Conservation (phyloP, 2,888 invertebrate species). For the Catocala nupta region DNA sequence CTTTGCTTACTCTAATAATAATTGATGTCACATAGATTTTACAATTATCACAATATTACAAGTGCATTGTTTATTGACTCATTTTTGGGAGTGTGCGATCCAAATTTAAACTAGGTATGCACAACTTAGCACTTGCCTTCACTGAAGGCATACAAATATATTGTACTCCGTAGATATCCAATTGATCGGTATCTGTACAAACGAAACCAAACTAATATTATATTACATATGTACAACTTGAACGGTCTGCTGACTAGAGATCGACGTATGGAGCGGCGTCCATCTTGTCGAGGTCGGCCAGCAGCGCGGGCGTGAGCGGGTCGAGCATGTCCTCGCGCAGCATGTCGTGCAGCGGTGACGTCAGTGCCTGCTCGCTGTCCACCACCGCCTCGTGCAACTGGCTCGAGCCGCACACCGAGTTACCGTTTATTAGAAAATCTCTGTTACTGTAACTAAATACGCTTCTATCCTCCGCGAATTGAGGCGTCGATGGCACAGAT, state of each 20-base stretch:
- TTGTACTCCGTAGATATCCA: slow-evolving; percentile 81
- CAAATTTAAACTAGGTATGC: slow-evolving; percentile 64
- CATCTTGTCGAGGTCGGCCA: slow-evolving; percentile 83
- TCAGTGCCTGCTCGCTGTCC: slow-evolving; percentile 66
- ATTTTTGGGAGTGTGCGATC: slow-evolving; percentile 77
- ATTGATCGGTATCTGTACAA: slow-evolving; percentile 75
- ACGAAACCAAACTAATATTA: slow-evolving; percentile 66
- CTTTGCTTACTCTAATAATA: slow-evolving; percentile 60
- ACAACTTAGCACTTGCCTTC: slow-evolving; percentile 74
- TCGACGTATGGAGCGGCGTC: slow-evolving; percentile 80
- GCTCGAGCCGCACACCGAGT: slow-evolving; percentile 77
- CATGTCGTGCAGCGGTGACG: slow-evolving; percentile 79
- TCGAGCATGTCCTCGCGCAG: slow-evolving; percentile 77
- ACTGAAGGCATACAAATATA: slow-evolving; percentile 82
- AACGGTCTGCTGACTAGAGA: slow-evolving; percentile 75
- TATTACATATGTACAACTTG: slow-evolving; percentile 66
- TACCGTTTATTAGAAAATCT: slow-evolving; percentile 89
- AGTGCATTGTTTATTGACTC: slow-evolving; percentile 79
- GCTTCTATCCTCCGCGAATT: slow-evolving; percentile 82
- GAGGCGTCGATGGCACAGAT: slow-evolving; percentile 92
- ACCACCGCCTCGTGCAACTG: slow-evolving; percentile 68
- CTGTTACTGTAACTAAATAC: slow-evolving; percentile 88
- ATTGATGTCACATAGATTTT: slow-evolving; percentile 60
- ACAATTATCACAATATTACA: slow-evolving; percentile 69
- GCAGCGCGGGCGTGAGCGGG: slow-evolving; percentile 76